These are phyloP conservation scores for Gymnoscopelus microlampas DNA, from an alignment of 2,797 vertebrate genomes.

Conservation along the genomic window DNA sequence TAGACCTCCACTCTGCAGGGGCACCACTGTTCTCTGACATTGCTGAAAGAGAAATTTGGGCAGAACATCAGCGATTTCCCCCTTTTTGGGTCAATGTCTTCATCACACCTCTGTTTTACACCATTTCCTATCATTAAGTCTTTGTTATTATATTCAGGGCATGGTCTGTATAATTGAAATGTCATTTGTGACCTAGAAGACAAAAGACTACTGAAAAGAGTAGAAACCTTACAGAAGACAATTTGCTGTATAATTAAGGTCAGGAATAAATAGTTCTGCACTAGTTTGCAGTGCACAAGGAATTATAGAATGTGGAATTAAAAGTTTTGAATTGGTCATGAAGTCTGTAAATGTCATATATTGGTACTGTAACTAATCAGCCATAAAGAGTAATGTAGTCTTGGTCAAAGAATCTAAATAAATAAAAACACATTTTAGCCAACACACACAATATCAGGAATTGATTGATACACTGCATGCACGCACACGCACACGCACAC, in stretches of 20 bases:
- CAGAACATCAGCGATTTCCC: background rate
- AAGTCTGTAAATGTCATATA: background rate
- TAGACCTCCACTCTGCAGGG: constrained; percentile 88
- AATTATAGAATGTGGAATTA: background rate
- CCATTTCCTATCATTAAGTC: background rate
- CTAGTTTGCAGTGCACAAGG: too few species aligned
- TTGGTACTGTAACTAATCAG: background rate
- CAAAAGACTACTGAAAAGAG: too few species aligned
- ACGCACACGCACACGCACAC: too few species aligned
- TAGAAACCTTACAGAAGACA: too few species aligned
- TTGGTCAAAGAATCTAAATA: background rate
- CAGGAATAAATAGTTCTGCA: too few species aligned
- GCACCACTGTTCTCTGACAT: constrained; percentile 56
- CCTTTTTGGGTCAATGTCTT: background rate
- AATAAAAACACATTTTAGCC: too few species aligned
- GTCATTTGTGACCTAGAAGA: too few species aligned
- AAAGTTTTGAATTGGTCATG: background rate
- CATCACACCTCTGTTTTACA: background rate
- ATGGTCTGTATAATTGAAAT: too few species aligned
- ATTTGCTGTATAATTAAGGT: too few species aligned
- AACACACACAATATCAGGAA: too few species aligned
- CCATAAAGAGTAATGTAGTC: background rate
- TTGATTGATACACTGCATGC: background rate
- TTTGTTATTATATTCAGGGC: background rate
- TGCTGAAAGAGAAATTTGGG: constrained; percentile 2